phyloP scores from a whole-genome alignment of 1,140 invertebrate species.

The Cephus cinctus region DNA sequence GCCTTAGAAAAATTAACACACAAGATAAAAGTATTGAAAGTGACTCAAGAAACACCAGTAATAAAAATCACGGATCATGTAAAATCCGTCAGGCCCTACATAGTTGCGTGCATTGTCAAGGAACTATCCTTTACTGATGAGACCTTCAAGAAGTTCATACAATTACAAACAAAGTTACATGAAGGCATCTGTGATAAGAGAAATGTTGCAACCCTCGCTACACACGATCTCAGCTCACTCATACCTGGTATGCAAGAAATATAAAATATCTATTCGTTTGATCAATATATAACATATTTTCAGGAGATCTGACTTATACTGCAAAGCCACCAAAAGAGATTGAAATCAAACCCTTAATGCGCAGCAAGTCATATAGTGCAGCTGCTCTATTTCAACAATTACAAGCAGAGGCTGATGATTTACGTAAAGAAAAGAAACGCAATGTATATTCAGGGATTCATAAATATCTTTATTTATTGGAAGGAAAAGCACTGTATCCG shows the following conservation, averaged over 20 bases:
- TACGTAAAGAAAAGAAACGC: conserved; percentile 76
- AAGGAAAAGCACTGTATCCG: conserved; percentile 71
- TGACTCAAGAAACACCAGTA: conserved; percentile 55
- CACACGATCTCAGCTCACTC: conserved; percentile 73
- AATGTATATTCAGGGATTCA: conserved; percentile 79
- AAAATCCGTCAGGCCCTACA: conserved; percentile 65
- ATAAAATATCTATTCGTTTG: conserved; percentile 3
- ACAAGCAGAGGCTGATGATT: conserved; percentile 71
- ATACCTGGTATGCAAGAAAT: conserved; percentile 45
- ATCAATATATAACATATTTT: conserved; percentile 11
- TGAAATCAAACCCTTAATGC: conserved; percentile 66
- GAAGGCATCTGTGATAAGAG: conserved; percentile 77
- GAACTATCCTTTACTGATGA: conserved; percentile 65
- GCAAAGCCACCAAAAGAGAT: conserved; percentile 63
- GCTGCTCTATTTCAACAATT: conserved; percentile 67
- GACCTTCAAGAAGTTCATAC: conserved; percentile 76
- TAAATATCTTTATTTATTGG: conserved; percentile 77
- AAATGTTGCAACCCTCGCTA: conserved; percentile 77
- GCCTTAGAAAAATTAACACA: conserved; percentile 35
- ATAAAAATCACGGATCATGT: conserved; percentile 61
- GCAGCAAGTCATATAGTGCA: conserved; percentile 62
- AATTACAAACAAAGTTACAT: conserved; percentile 78
- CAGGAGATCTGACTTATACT: conserved; percentile 66
- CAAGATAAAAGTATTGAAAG: conserved; percentile 57
- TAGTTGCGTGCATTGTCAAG: conserved; percentile 71